A percentile compares a stretch with the other conserved stretches of the same genome.
These are phyloP conservation scores for Macrochelys suwanniensis DNA, from an alignment of 2,797 vertebrate species.

Conservation along the genomic window DNA sequence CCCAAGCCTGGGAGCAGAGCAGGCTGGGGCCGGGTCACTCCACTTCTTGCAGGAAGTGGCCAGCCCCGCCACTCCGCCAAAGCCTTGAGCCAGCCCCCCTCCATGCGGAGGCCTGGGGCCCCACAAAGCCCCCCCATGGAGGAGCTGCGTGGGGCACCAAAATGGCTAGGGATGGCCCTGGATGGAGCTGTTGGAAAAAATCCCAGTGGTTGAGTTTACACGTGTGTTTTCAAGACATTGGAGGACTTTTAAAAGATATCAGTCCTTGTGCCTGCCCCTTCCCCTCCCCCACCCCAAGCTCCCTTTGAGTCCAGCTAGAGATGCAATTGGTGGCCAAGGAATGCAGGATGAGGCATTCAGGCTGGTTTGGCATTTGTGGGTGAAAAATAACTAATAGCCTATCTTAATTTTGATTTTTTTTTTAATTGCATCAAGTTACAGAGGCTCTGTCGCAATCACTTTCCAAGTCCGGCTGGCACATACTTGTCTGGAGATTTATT, in stretches of 20 bases:
- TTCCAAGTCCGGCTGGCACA: constrained; percentile 46
- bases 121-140: too few relatives aligned
- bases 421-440: rapidly evolving
- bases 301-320: neutral
- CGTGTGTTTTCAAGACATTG: neutral
- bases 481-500: constrained; percentile 59
- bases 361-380: neutral
- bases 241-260: neutral
- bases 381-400: neutral
- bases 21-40: too few relatives aligned
- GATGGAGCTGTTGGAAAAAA: neutral
- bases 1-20: too few relatives aligned
- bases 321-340: rapidly evolving
- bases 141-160: too few relatives aligned
- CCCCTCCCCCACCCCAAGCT: rapidly evolving
- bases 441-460: neutral
- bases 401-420: neutral
- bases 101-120: too few relatives aligned
- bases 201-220: neutral
- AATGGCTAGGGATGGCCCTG: too few relatives aligned
- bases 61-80: too few relatives aligned
- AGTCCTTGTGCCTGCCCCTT: neutral
- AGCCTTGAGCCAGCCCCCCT: too few relatives aligned
- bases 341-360: too few relatives aligned
- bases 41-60: too few relatives aligned